phyloP scores from a whole-genome alignment of 1,140 invertebrate genomes.

The Sweltsa coloradensis region DNA sequence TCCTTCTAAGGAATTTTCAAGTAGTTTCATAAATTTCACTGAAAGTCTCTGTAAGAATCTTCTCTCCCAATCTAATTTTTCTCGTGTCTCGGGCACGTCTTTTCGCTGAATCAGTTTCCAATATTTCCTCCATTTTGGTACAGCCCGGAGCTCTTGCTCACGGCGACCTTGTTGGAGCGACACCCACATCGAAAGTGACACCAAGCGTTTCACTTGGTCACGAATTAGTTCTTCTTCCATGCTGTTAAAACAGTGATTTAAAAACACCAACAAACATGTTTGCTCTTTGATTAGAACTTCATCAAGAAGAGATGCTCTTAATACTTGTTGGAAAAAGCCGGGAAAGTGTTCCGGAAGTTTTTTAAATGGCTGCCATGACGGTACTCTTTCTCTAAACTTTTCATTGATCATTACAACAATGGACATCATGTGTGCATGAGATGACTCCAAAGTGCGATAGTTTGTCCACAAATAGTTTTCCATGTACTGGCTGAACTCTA shows the following conservation, averaged over 20 bases:
- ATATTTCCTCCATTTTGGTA: conserved; percentile 84
- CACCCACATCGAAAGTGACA: conserved; percentile 89
- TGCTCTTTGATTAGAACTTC: conserved; percentile 58
- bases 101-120: conserved; percentile 84
- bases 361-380: conserved; percentile 89
- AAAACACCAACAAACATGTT: conserved; percentile 75
- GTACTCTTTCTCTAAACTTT: conserved; percentile 92
- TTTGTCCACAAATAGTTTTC: conserved; percentile 98
- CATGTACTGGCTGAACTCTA: conserved; percentile 95
- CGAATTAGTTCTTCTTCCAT: conserved; percentile 90
- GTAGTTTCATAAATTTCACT: conserved; percentile 75
- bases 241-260: conserved; percentile 95
- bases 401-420: conserved; percentile 97
- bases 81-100: conserved; percentile 47
- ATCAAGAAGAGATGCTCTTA: conserved; percentile 50
- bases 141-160: conserved; percentile 72
- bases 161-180: conserved; percentile 72
- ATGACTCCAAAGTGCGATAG: conserved; percentile 51
- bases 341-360: conserved; percentile 70
- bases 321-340: conserved; percentile 76
- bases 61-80: conserved; percentile 74
- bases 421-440: conserved; percentile 79
- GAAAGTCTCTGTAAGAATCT: conserved; percentile 80
- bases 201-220: conserved; percentile 81
- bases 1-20: conserved; percentile 57